Evolutionary conservation across 2,797 vertebrate genomes (phyloP), one percentile per base, ranked within the genome.

Genomic region (Danio choprae): DNA sequence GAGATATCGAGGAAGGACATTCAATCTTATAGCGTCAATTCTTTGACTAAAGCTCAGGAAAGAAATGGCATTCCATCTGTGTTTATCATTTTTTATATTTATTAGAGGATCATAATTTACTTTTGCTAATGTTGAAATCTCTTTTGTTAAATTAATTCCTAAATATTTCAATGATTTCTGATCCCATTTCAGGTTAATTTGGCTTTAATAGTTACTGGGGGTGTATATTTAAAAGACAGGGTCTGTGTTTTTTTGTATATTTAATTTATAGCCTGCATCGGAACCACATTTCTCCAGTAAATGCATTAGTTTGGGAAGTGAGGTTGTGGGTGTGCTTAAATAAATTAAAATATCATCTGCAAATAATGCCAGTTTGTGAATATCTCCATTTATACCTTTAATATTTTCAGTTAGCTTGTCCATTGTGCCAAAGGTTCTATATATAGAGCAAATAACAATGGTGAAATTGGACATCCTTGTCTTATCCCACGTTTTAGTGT

Each of bases 381-480:
- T 22, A 0, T 8, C 1, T 1, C 7, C 58, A 0, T 5, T 18
- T 48, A 62, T 81, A 77, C n/a, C n/a, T n/a, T n/a, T n/a, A n/a
- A n/a, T n/a, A n/a, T n/a, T n/a, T n/a, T n/a, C n/a, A n/a, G n/a
- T n/a, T n/a, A n/a, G n/a, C n/a, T 64, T 16, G 83, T 80, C 67
- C 41, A 76, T 10, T 76, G 48, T 29, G 15, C 7, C 1, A 76
- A 36, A 15, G 83, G 81, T 46, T 84, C 76, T 20, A 84, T 81
- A 46, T 81, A 84, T 2, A 87, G 11, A 5, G 65, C 50, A 15
- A 87, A 81, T 41, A 82, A 74, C 6, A 84, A 72, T 0, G 22
- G 74, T 1, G 40, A 77, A 0, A 86, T 16, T 58, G 18, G 9
- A 44, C 40, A 7, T 11, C 64, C 63, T 12, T 63, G 76, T 6